Percentiles rank a stretch among this genome's conserved stretches.
Conservation (phyloP, 2,113 vertebrate genomes). For the Turnix velox region DNA sequence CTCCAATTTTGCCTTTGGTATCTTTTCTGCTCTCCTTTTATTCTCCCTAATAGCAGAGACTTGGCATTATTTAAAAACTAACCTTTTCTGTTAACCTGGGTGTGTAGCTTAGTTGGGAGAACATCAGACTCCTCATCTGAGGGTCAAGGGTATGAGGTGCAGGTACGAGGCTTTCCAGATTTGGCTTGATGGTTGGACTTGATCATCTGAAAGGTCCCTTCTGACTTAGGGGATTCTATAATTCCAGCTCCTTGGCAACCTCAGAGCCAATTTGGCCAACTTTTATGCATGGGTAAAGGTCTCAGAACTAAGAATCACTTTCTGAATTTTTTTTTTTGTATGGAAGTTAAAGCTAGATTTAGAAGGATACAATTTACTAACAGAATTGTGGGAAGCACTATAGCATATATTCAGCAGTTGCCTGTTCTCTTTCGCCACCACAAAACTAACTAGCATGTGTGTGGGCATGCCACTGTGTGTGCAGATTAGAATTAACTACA, state of each 20-base stretch:
- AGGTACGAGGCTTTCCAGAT: no score
- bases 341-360: background rate
- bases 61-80: background rate
- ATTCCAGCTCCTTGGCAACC: background rate
- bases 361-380: background rate
- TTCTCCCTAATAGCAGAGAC: background rate
- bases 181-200: no score
- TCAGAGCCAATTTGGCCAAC: background rate
- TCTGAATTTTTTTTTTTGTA: background rate
- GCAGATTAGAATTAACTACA: conserved; percentile 10
- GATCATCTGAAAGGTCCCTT: no score
- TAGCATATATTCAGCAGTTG: conserved; percentile 23
- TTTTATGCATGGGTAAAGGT: background rate
- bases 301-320: background rate
- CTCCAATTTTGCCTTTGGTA: background rate
- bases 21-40: background rate
- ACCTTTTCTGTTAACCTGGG: no score
- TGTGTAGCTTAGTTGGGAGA: no score
- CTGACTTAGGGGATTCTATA: no score
- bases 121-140: no score
- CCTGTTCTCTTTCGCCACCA: conserved; percentile 26
- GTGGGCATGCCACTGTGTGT: background rate
- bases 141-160: no score
- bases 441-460: background rate
- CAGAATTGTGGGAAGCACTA: conserved; percentile 10